phyloP scores from a whole-genome alignment of 2,113 vertebrate species.

The Conger conger region DNA sequence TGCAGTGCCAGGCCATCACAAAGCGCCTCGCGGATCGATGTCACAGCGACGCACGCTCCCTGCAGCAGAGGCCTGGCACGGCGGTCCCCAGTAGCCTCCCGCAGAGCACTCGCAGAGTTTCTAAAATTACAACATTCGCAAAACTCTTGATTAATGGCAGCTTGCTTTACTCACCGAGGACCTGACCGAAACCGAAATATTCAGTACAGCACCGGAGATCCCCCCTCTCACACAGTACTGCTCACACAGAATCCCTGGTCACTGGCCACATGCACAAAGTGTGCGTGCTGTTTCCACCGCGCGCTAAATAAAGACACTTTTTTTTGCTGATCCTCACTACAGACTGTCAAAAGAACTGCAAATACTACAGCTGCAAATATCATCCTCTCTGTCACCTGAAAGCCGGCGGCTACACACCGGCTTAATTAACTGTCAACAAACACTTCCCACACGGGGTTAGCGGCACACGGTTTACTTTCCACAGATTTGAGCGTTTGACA shows the following conservation, averaged over 20 bases:
- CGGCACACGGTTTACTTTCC: not conserved
- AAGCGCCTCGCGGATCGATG: not conserved
- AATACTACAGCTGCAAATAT: not conserved
- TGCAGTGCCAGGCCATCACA: not conserved
- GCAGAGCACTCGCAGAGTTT: not conserved
- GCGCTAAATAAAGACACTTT: not conserved
- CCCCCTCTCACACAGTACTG: not conserved
- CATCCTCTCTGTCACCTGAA: not conserved
- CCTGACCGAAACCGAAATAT: not conserved
- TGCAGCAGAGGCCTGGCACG: not conserved
- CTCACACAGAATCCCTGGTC: not conserved
- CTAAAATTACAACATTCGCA: not conserved
- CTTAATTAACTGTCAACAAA: not conserved
- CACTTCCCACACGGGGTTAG: not conserved
- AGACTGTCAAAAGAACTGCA: not conserved
- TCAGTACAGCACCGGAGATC: not conserved
- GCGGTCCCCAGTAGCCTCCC: not conserved
- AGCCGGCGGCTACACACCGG: not conserved
- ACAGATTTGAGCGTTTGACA: not conserved
- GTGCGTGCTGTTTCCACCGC: not conserved
- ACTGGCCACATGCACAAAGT: not conserved
- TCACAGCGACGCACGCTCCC: not conserved
- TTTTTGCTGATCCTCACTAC: not conserved
- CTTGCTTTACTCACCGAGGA: not conserved
- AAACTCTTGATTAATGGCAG: not conserved